These are phyloP conservation scores for Pseudolaguvia tuberculata DNA, from an alignment of 2,113 vertebrate genomes.

Conservation along the genomic window DNA sequence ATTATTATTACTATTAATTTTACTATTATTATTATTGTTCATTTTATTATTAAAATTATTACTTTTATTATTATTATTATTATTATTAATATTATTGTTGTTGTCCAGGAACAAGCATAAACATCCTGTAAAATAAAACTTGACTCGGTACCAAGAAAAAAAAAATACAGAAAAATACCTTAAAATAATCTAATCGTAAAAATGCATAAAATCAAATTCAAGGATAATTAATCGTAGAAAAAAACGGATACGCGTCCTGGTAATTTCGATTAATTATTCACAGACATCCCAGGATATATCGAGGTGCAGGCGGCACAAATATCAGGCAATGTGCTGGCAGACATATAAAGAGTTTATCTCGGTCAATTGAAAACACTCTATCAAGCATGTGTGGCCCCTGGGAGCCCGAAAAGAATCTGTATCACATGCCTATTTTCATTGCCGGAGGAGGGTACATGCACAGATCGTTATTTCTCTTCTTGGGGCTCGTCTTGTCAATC, in stretches of 20 bases:
- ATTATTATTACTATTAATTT: no score
- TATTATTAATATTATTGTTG: neutral
- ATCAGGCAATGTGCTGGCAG: slow-evolving; percentile 47
- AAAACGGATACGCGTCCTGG: slow-evolving; percentile 15
- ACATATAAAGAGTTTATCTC: slow-evolving; percentile 55
- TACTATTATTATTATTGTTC: no score
- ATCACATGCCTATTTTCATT: slow-evolving; percentile 51
- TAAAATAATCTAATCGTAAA: neutral
- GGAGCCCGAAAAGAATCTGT: slow-evolving; percentile 42
- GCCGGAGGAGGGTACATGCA: slow-evolving; percentile 43
- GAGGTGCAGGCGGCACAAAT: slow-evolving; percentile 25
- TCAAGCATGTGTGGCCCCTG: slow-evolving; percentile 38
- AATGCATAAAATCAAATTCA: neutral
- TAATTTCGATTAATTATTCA: slow-evolving; percentile 47
- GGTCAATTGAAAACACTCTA: slow-evolving; percentile 53
- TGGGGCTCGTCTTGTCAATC: slow-evolving; percentile 54
- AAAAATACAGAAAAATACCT: neutral
- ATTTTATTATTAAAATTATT: no score
- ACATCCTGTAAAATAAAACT: neutral
- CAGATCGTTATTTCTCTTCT: slow-evolving; percentile 46
- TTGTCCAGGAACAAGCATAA: neutral
- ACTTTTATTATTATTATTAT: neutral
- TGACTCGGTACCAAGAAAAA: neutral
- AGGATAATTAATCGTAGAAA: neutral
- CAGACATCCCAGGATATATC: slow-evolving; percentile 15